Conservation (phyloP, 92 coral and sea anemone genomes). For the Palythoa caribaeorum region DNA sequence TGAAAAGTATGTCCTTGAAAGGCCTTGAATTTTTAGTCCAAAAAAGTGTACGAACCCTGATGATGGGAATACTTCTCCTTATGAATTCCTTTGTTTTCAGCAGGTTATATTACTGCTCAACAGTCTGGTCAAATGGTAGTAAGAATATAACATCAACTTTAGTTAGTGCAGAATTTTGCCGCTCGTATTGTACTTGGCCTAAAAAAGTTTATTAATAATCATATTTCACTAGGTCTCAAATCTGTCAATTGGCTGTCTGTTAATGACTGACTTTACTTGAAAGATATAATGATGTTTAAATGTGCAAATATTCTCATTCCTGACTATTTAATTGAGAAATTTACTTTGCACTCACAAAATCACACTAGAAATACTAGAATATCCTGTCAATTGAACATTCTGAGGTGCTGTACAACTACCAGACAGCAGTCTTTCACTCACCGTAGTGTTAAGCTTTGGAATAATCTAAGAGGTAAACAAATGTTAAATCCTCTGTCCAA, state of each 20-base stretch:
- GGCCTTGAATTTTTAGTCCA: neutral
- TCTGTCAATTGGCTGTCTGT: neutral
- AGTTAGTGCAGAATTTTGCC: neutral
- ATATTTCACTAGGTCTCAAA: neutral
- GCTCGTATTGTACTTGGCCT: neutral
- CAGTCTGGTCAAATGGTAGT: neutral
- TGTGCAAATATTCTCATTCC: neutral
- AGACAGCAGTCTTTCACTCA: neutral
- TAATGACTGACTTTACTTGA: neutral
- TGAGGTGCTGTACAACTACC: too few relatives aligned
- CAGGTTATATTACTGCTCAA: neutral
- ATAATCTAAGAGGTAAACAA: neutral
- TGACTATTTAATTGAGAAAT: neutral
- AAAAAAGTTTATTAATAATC: neutral
- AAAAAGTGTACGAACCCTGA: neutral
- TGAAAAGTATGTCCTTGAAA: too few relatives aligned
- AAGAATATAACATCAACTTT: neutral
- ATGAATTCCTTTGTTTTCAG: neutral
- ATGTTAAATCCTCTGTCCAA: neutral
- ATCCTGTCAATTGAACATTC: too few relatives aligned
- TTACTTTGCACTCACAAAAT: neutral
- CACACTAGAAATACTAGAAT: too few relatives aligned
- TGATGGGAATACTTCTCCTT: neutral
- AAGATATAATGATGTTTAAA: neutral
- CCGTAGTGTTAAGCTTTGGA: constrained; percentile 10